Evolutionary conservation across 2,797 vertebrate genomes (phyloP).

Genomic region (Gobio occitaniae): DNA sequence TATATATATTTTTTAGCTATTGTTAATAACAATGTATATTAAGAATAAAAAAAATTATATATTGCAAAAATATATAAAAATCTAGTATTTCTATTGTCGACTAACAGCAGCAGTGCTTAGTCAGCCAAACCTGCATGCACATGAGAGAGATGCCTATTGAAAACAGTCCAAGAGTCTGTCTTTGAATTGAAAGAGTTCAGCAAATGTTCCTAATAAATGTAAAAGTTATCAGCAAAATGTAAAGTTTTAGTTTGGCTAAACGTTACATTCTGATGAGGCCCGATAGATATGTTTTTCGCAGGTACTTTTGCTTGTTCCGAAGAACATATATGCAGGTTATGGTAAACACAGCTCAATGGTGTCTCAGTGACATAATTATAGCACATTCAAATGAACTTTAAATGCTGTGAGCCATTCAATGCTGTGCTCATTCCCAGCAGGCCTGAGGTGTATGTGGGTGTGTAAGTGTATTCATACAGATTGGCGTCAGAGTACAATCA

Average conservation of each 20-base stretch:
- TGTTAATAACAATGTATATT: too few relatives aligned
- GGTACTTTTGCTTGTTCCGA: neutral
- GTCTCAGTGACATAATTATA: slow-evolving; percentile 9
- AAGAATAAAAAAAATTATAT: too few relatives aligned
- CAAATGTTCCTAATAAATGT: too few relatives aligned
- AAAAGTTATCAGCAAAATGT: neutral
- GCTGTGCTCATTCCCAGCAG: slow-evolving; percentile 9
- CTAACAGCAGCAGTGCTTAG: neutral
- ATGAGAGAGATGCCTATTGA: neutral
- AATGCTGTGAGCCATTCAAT: slow-evolving; percentile 13
- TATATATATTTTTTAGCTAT: too few relatives aligned
- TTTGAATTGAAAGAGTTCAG: neutral
- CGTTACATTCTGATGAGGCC: neutral
- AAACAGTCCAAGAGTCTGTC: neutral
- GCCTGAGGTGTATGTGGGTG: slow-evolving; percentile 16
- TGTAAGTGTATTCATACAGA: slow-evolving; percentile 43
- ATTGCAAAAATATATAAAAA: too few relatives aligned
- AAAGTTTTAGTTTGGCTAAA: too few relatives aligned
- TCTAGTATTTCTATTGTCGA: neutral
- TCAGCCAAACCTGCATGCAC: neutral
- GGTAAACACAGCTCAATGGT: neutral
- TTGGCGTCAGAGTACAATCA: slow-evolving; percentile 29
- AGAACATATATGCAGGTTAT: neutral
- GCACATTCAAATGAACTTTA: neutral
- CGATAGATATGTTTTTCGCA: neutral